These are phyloP conservation scores for Somateria mollissima DNA, from an alignment of 2,797 vertebrate species.

Conservation along the genomic window DNA sequence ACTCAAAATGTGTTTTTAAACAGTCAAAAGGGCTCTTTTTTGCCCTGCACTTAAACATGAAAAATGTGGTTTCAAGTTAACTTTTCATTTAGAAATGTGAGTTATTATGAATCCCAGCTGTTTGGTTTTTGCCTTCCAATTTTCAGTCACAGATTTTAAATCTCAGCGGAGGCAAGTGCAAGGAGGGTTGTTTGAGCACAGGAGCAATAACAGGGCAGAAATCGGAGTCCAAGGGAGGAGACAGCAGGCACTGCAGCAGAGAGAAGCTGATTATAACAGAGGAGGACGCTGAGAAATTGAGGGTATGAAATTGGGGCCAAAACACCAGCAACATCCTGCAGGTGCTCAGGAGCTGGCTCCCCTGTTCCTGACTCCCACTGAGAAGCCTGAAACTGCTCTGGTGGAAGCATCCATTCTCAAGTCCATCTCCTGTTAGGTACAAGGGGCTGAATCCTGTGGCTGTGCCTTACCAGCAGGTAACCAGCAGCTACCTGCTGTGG, in stretches of 20 bases:
- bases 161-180: not conserved
- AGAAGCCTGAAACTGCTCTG: not conserved
- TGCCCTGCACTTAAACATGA: slow-evolving; percentile 9
- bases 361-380: not conserved
- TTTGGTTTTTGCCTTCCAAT: slow-evolving; percentile 43
- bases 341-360: not conserved
- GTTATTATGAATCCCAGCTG: slow-evolving; percentile 64
- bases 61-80: slow-evolving; percentile 58
- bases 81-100: slow-evolving; percentile 42
- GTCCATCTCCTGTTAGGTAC: not conserved
- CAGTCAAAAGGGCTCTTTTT: slow-evolving; percentile 58
- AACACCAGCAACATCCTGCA: not conserved
- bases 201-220: not conserved
- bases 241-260: not conserved
- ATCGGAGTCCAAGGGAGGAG: not conserved
- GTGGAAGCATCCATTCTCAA: not conserved
- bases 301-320: not conserved
- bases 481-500: not conserved
- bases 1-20: slow-evolving; percentile 53
- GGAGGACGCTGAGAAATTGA: not conserved
- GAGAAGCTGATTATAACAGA: not conserved
- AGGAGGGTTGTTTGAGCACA: not conserved
- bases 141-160: slow-evolving; percentile 47
- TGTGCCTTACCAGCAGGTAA: fast-evolving
- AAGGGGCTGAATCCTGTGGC: not conserved